These are phyloP conservation scores for Kryphioiulus occultus DNA, from an alignment of 2,888 invertebrate genomes.

Conservation along the genomic window DNA sequence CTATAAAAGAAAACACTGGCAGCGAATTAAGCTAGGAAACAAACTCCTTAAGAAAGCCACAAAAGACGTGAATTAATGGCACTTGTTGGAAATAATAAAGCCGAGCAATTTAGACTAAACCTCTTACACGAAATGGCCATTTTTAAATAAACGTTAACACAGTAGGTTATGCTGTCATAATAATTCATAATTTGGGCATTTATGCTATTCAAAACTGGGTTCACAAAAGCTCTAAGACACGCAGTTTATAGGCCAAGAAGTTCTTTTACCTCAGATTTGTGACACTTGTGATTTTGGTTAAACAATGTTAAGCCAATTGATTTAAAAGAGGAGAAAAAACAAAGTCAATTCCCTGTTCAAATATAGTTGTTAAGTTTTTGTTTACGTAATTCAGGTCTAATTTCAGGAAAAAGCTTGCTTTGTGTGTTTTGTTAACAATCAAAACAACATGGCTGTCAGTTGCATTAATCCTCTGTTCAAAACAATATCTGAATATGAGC, in stretches of 20 bases:
- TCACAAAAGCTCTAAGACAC: not conserved
- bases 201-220: not conserved
- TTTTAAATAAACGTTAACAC: not conserved
- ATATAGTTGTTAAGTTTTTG: not conserved
- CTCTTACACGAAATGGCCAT: not conserved
- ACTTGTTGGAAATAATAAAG: not conserved
- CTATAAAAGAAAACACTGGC: not conserved
- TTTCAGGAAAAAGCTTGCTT: not conserved
- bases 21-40: not conserved
- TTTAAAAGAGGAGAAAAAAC: not conserved
- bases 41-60: not conserved
- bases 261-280: slow-evolving; percentile 1
- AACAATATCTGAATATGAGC: too few species aligned
- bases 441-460: not conserved
- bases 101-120: not conserved
- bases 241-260: not conserved
- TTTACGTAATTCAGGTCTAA: not conserved
- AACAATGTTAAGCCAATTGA: not conserved
- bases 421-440: not conserved
- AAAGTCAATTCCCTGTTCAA: not conserved
- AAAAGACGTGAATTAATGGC: not conserved
- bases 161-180: not conserved
- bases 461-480: not conserved
- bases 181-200: not conserved
- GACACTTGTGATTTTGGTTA: not conserved